These are phyloP conservation scores for Poecilia picta DNA, from an alignment of 2,797 vertebrate species.

Conservation along the genomic window DNA sequence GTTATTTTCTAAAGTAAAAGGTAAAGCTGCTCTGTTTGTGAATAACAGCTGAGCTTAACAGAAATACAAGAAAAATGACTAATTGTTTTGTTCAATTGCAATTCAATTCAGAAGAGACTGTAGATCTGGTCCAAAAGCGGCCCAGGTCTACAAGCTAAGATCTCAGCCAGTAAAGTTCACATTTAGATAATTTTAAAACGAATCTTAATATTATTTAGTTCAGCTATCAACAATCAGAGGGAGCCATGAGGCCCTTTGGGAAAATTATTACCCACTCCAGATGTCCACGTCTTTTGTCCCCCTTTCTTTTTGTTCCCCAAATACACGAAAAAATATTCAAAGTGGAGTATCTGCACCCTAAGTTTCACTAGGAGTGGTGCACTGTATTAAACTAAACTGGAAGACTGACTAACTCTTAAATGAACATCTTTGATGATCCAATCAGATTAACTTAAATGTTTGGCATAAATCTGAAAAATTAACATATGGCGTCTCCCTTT, in stretches of 20 bases:
- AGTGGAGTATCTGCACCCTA: not conserved
- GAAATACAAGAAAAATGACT: not conserved
- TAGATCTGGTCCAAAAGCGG: not conserved
- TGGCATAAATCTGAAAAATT: not conserved
- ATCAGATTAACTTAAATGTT: not conserved
- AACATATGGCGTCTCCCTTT: not conserved
- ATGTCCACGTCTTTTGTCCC: no score
- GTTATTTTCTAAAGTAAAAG: not conserved
- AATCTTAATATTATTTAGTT: not conserved
- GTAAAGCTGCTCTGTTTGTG: not conserved
- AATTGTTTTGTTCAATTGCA: not conserved
- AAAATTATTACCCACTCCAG: not conserved
- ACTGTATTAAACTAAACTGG: constrained; percentile 7
- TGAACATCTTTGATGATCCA: no score
- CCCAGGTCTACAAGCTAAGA: not conserved
- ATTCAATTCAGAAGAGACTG: not conserved
- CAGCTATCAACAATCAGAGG: not conserved
- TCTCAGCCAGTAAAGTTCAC: not conserved
- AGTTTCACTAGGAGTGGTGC: constrained; percentile 6
- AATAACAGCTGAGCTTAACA: not conserved
- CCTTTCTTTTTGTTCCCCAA: not conserved
- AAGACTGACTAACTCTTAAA: not conserved
- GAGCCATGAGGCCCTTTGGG: not conserved
- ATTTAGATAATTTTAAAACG: not conserved
- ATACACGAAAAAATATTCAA: not conserved